Evolutionary conservation across 2,888 invertebrate species (phyloP).

Genomic region (Nezara viridula): DNA sequence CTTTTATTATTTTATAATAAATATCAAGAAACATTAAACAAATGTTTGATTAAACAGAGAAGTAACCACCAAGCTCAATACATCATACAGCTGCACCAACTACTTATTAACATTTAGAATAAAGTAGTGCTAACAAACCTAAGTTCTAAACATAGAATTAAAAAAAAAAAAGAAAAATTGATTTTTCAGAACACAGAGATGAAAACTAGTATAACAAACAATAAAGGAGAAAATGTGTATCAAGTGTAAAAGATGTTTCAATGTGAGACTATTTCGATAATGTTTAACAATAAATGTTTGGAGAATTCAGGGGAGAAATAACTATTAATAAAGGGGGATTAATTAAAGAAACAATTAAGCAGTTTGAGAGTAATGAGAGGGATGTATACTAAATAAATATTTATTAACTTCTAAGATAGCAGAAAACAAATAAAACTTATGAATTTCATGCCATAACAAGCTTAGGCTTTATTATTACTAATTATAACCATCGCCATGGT

Average conservation of each 20-base stretch:
- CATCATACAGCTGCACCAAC: slow-evolving; percentile 54
- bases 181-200: slow-evolving; percentile 38
- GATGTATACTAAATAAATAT: background rate
- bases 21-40: slow-evolving; percentile 35
- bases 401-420: background rate
- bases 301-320: background rate
- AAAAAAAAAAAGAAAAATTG: background rate
- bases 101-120: slow-evolving; percentile 45
- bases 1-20: background rate
- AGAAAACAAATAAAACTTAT: background rate
- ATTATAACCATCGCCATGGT: too few relatives aligned
- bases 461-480: background rate
- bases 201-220: slow-evolving; percentile 9
- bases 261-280: background rate
- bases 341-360: background rate
- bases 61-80: slow-evolving; percentile 60
- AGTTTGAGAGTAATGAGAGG: background rate
- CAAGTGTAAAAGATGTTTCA: background rate
- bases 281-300: background rate
- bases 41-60: slow-evolving; percentile 49
- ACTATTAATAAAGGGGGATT: background rate
- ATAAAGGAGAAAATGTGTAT: background rate
- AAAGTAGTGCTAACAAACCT: slow-evolving; percentile 35
- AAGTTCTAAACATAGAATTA: slow-evolving; percentile 35
- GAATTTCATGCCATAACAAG: background rate